Base-by-base conservation (phyloP, 1,140 invertebrate genomes). In the Bombus fervidus region DNA sequence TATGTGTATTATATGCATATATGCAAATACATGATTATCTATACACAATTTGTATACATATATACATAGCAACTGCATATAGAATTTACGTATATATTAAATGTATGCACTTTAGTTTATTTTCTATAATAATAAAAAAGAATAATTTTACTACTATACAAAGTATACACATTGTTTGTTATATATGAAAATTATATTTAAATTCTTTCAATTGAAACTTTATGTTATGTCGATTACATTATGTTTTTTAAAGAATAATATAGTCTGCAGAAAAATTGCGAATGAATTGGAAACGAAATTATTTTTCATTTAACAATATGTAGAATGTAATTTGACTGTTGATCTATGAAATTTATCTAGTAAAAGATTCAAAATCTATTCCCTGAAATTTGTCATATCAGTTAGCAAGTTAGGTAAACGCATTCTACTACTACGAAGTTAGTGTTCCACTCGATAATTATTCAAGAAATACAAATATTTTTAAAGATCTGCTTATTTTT, bases 371-470 rank as follows among this genome's bases (percentile, higher is more conserved):
- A 37, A 72, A 62, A 72, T 37, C 6, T 41, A 59, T 79, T 28
- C 64, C 59, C 57, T 43, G 64, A 78, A 68, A 84, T 84, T 71
- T 71, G 39, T 79, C 39, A 64, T 41, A 62, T 34, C 47, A 84
- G 66, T 57, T 37, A 25, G 1, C 31, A 37, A 84, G 66, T 57
- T 43, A 25, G 1, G 39, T 71, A 57, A 47, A 73, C 22, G 31
- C 34, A 31, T 73, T 62, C 5, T 8, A 69, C 1, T 28, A 75
- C n/a, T 25, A 25, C 31, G n/a, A 72, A 62, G 34, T 68, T 37
- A 64, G 28, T 78, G 34, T 62, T 59, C 3, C 31, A 28, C 22
- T 72, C 6, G 22, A n/a, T 83, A 31, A 68, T 53, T 47, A 22
- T 71, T 84, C 39, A n/a, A 43, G 37, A 62, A n/a, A 72, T 43